These are phyloP conservation scores for Charanyca ferruginea DNA, from an alignment of 2,888 invertebrate species.

Conservation along the genomic window DNA sequence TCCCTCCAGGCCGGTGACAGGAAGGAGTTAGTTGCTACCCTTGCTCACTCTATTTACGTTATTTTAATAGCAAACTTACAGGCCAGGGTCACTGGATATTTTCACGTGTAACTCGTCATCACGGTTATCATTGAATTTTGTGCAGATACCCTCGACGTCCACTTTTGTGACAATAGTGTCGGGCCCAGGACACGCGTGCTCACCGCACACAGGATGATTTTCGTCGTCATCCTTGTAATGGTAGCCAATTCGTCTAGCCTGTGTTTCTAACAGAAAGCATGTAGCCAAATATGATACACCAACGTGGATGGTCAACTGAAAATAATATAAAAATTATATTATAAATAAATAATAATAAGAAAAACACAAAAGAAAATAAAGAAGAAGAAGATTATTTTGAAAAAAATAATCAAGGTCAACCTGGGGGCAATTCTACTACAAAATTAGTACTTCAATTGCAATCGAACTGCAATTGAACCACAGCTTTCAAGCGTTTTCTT, in stretches of 20 bases:
- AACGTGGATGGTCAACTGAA: constrained; percentile 95
- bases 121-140: constrained; percentile 84
- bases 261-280: constrained; percentile 93
- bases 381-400: too few species aligned
- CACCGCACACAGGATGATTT: constrained; percentile 71
- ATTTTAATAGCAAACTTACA: constrained; percentile 77
- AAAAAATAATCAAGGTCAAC: too few species aligned
- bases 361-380: too few species aligned
- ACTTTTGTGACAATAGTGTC: constrained; percentile 89
- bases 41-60: too few species aligned
- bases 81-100: constrained; percentile 92
- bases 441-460: too few species aligned
- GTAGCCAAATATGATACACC: constrained; percentile 94
- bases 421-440: too few species aligned
- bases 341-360: too few species aligned
- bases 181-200: constrained; percentile 82
- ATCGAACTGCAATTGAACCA: too few species aligned
- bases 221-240: neutral
- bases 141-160: constrained; percentile 89
- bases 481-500: too few species aligned
- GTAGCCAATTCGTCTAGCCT: constrained; percentile 80
- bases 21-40: too few species aligned
- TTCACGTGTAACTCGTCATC: constrained; percentile 77
- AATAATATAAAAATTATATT: too few species aligned
- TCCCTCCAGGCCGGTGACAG: too few species aligned